Evolutionary conservation across 2,888 invertebrate species (phyloP), one percentile per base, ranked within the genome.

Genomic region (Ctenicera cuprea): DNA sequence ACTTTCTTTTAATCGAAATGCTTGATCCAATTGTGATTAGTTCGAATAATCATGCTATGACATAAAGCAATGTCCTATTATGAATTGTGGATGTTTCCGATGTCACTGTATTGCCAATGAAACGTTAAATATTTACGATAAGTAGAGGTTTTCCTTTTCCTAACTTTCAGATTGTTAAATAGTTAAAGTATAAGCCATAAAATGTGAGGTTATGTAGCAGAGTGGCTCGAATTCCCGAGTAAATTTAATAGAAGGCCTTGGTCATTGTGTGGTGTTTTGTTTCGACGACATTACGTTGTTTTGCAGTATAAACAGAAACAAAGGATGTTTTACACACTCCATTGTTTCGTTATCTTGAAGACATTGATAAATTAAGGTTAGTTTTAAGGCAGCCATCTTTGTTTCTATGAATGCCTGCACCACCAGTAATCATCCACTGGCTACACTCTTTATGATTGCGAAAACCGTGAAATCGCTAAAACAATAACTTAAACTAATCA

Each of bases 351-450:
- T 87, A 87, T 87, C 87, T 87, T 87, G 85, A 86, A 87, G 87
- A 87, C 87, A 87, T 87, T 87, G 87, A 87, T 87, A 87, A 87
- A 87, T 87, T 87, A 85, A 86, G 86, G 87, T 86, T 86, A 86
- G 86, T 86, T 86, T 86, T 85, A 86, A 86, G 85, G 85, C 86
- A 84, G 86, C 86, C 85, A 86, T 86, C 86, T 86, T 86, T 86
- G 86, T 85, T 84, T 82, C 79, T 67, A 52, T 59, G 71, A 74
- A 65, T 73, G 73, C 64, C 69, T 43, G 37, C 33, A 61, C 61
- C 50, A 59, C 57, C n/a, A 26, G 43, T 61, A 68, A 68, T 68
- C 68, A 62, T 48, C 48, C 18, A 37, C 62, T 62, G 57, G 43
- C 50, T 48, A 14, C 48, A 48, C 48, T 20, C 48, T 48, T 48